These are phyloP conservation scores for Corythornis leucogaster DNA, from an alignment of 2,797 vertebrate genomes.

Conservation along the genomic window DNA sequence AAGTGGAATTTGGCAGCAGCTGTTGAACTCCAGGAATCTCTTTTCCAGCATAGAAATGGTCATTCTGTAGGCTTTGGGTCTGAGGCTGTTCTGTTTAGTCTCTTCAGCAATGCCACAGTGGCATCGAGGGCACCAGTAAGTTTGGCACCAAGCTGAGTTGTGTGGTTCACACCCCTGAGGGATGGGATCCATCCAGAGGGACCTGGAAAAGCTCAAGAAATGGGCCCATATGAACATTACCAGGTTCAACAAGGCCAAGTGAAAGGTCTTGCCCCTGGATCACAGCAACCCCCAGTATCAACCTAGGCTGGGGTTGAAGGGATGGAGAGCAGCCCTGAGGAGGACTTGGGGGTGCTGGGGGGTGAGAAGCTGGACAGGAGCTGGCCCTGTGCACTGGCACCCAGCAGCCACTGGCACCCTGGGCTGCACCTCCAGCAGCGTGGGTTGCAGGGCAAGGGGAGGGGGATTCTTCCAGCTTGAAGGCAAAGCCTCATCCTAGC, in stretches of 20 bases:
- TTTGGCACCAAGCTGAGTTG: not conserved
- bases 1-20: not conserved
- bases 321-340: not conserved
- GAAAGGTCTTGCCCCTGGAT: not conserved
- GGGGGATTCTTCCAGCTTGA: not conserved
- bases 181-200: not conserved
- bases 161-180: not conserved
- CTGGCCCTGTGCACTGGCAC: too few species aligned
- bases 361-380: not conserved
- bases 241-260: not conserved
- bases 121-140: not conserved
- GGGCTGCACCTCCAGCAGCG: not conserved
- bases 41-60: not conserved
- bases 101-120: not conserved
- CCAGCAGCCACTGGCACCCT: not conserved
- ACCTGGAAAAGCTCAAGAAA: not conserved
- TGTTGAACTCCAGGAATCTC: not conserved
- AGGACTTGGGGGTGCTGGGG: not conserved
- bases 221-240: not conserved
- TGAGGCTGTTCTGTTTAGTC: not conserved
- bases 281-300: not conserved
- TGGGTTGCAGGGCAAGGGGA: not conserved
- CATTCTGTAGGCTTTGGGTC: not conserved
- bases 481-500: not conserved
- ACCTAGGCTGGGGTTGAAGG: not conserved